Percentiles rank a stretch among this genome's conserved stretches.
phyloP scores from a whole-genome alignment of 2,113 vertebrate genomes.

The Merops nubicus region DNA sequence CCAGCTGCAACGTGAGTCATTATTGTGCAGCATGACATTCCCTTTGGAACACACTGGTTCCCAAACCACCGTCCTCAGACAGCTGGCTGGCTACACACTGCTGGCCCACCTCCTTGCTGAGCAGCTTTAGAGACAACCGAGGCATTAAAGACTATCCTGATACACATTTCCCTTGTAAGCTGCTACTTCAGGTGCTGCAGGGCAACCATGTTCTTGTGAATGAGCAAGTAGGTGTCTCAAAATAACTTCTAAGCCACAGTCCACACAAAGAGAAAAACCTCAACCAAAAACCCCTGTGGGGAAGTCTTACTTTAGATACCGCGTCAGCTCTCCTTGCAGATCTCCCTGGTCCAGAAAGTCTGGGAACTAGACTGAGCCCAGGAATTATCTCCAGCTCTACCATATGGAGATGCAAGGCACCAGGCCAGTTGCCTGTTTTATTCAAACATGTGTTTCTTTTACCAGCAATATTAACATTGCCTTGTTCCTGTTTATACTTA shows the following conservation, averaged over 20 bases:
- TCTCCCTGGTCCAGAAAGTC: neutral
- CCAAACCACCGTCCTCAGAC: constrained; percentile 1
- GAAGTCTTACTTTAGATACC: neutral
- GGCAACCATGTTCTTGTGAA: neutral
- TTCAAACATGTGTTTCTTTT: constrained; percentile 25
- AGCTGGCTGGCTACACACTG: neutral
- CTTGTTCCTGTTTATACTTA: constrained; percentile 53
- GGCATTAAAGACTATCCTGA: neutral
- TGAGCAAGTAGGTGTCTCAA: neutral
- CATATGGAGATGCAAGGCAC: neutral
- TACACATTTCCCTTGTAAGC: neutral
- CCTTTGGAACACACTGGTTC: neutral
- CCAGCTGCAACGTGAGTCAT: constrained; percentile 13
- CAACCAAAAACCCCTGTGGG: neutral
- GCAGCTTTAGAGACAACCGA: neutral
- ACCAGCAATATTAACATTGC: neutral
- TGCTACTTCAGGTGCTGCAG: neutral
- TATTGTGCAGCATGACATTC: neutral
- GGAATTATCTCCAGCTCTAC: neutral
- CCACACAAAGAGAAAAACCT: neutral
- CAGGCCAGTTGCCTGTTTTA: neutral
- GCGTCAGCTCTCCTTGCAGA: neutral
- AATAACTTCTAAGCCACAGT: neutral
- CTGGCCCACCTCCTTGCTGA: neutral
- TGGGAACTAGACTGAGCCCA: neutral